These are phyloP conservation scores for Gopherus flavomarginatus DNA, from an alignment of 2,113 vertebrate genomes.

Conservation along the genomic window DNA sequence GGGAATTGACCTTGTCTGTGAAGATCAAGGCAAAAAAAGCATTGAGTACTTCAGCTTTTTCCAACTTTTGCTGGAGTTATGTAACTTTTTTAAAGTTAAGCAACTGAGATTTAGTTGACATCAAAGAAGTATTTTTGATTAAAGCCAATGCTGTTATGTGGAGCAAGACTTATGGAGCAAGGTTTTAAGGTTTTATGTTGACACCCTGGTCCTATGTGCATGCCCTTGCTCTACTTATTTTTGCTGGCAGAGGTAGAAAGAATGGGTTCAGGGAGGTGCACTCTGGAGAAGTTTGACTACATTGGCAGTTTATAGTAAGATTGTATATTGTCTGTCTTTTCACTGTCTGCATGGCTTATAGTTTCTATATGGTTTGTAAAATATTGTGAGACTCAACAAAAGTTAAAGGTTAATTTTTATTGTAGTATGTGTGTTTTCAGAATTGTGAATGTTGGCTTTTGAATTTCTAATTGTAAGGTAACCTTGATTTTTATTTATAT, in stretches of 20 bases:
- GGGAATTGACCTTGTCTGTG: too few relatives aligned
- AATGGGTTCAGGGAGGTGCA: background rate
- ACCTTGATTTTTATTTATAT: background rate
- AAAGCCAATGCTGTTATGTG: background rate
- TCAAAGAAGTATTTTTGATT: background rate
- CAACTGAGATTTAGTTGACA: background rate
- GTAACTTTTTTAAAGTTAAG: background rate
- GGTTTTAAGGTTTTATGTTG: background rate
- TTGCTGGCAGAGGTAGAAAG: fast-evolving
- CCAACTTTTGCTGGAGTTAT: background rate
- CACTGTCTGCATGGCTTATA: fast-evolving
- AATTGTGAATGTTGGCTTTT: background rate
- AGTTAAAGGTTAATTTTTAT: background rate
- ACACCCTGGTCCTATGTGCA: background rate
- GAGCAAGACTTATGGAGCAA: background rate
- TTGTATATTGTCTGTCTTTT: fast-evolving
- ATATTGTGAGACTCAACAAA: fast-evolving
- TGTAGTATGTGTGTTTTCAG: background rate
- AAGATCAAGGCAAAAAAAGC: too few relatives aligned
- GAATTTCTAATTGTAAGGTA: background rate
- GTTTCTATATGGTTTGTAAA: background rate
- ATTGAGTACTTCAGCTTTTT: too few relatives aligned
- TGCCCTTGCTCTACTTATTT: background rate
- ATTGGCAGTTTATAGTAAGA: fast-evolving
- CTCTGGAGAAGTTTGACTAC: background rate